A percentile compares a stretch with the other conserved stretches of the same genome.
These are phyloP conservation scores for Temnothorax unifasciatus DNA, from an alignment of 2,888 invertebrate species.

Conservation along the genomic window DNA sequence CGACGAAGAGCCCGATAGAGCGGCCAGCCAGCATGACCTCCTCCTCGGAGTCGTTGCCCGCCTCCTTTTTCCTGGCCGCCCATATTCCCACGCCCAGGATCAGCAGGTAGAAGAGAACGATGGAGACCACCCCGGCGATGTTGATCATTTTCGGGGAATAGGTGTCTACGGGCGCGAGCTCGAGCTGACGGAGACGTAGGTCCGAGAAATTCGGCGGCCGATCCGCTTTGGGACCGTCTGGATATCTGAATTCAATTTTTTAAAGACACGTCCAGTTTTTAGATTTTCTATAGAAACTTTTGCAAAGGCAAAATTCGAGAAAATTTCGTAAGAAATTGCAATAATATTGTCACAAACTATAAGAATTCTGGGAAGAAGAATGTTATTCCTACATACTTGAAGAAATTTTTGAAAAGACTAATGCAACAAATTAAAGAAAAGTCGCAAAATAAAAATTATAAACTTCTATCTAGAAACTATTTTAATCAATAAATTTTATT, in stretches of 20 bases:
- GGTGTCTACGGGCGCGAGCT: conserved; percentile 83
- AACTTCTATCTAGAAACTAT: background rate
- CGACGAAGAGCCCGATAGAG: conserved; percentile 98
- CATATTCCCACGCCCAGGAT: conserved; percentile 98
- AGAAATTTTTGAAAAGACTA: background rate
- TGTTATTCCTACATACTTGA: background rate
- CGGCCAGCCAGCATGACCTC: conserved; percentile 99
- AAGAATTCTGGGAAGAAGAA: background rate
- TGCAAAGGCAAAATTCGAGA: background rate
- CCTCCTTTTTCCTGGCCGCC: conserved; percentile 97
- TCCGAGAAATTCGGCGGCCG: conserved; percentile 83
- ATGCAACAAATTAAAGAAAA: background rate
- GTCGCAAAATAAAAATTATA: background rate
- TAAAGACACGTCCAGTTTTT: background rate
- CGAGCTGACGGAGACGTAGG: conserved; percentile 83
- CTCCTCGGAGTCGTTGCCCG: conserved; percentile 96
- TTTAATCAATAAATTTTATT: too few relatives aligned
- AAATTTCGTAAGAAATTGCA: background rate
- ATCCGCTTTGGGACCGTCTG: conserved; percentile 82
- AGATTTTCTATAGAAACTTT: background rate
- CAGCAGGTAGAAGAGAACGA: conserved; percentile 97
- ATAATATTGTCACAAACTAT: too few relatives aligned
- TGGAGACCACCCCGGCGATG: conserved; percentile 96
- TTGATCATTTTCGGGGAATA: conserved; percentile 92
- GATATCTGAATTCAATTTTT: conserved; percentile 78